Percentiles rank a stretch among this genome's conserved stretches.
Conservation (phyloP, 2,797 vertebrate species). For the Tauraco hartlaubi region DNA sequence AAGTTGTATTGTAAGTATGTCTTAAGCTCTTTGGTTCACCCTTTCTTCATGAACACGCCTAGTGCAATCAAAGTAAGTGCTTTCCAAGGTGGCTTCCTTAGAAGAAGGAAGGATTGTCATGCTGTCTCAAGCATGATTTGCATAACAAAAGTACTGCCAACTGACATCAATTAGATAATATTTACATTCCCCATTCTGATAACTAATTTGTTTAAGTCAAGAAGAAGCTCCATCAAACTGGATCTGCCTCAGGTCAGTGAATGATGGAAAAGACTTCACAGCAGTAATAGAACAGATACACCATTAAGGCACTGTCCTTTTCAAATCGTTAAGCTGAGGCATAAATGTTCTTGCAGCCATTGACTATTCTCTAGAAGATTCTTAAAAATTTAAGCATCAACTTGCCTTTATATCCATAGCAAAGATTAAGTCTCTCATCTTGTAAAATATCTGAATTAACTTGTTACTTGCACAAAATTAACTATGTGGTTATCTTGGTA, state of each 20-base stretch:
- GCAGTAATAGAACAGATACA: background rate
- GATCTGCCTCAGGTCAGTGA: background rate
- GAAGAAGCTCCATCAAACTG: background rate
- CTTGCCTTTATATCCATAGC: background rate
- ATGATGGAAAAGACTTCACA: background rate
- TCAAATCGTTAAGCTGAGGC: background rate
- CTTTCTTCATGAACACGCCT: background rate
- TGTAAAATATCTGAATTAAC: background rate
- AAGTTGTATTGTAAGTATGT: background rate
- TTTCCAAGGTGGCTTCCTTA: background rate
- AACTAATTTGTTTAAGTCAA: background rate
- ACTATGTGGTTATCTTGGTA: background rate
- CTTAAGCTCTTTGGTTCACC: background rate
- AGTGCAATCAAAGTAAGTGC: background rate
- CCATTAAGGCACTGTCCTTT: background rate
- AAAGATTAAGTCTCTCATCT: background rate
- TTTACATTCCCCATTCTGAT: background rate
- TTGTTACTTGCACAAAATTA: background rate
- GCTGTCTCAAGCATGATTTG: background rate
- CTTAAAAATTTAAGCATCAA: background rate
- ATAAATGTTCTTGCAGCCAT: background rate
- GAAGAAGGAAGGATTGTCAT: background rate
- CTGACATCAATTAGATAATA: background rate
- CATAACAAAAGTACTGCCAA: background rate
- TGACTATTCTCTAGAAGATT: background rate